Conservation (phyloP, 2,888 invertebrate genomes). For the Heliconius cydno region DNA sequence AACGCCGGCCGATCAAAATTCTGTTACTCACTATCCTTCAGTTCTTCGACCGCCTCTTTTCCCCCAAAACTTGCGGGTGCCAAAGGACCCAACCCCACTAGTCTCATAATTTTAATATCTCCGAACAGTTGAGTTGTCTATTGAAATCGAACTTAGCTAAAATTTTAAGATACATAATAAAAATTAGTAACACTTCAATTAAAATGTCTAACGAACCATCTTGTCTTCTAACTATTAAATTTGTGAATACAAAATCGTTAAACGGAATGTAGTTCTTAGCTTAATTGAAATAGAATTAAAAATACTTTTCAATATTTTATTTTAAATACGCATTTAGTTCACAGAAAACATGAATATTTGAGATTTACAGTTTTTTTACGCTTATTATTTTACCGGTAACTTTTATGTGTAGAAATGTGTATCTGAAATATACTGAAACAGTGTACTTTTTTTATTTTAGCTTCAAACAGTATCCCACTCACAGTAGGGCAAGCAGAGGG, state of each 20-base stretch:
- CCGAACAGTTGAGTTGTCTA: not conserved
- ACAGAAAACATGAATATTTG: not conserved
- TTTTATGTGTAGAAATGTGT: not conserved
- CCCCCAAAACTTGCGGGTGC: too few species aligned
- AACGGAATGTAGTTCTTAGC: not conserved
- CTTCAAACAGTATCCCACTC: not conserved
- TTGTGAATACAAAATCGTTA: not conserved
- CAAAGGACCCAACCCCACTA: too few species aligned
- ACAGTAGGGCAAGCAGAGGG: not conserved
- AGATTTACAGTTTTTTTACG: not conserved
- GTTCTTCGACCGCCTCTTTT: too few species aligned
- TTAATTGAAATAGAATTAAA: not conserved
- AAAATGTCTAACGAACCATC: conserved; percentile 27
- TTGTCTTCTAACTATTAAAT: not conserved
- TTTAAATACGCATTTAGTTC: not conserved
- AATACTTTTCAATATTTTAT: not conserved
- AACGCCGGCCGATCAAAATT: too few species aligned
- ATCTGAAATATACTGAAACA: not conserved
- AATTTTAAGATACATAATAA: conserved; percentile 12
- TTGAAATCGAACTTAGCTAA: not conserved
- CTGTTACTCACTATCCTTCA: too few species aligned
- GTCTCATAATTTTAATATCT: too few species aligned
- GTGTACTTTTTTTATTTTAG: not conserved
- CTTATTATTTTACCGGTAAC: not conserved
- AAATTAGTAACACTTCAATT: conserved; percentile 29